phyloP scores from a whole-genome alignment of 35 echinoderm and acorn worm genomes.

The Patiria miniata region DNA sequence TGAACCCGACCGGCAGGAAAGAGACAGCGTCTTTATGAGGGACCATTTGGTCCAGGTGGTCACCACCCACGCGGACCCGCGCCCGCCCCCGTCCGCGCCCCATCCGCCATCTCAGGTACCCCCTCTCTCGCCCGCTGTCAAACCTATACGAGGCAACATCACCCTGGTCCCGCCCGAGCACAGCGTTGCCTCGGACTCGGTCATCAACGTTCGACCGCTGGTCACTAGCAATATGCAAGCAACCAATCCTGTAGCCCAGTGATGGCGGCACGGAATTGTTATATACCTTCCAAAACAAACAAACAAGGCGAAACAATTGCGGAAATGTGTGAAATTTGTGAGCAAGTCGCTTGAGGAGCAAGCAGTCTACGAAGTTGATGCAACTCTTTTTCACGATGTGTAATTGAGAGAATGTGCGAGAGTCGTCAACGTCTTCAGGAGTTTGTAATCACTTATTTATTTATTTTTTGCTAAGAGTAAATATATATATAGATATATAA shows the following conservation, averaged over 20 bases:
- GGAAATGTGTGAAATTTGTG: too few relatives aligned
- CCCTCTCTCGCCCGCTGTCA: neutral
- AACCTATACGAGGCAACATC: conserved; percentile 3
- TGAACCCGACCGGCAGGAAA: neutral
- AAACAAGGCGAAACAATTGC: too few relatives aligned
- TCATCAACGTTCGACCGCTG: neutral
- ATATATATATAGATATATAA: too few relatives aligned
- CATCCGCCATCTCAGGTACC: neutral
- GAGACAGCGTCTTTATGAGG: neutral
- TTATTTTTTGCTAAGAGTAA: too few relatives aligned
- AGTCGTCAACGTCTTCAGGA: too few relatives aligned
- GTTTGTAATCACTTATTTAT: too few relatives aligned
- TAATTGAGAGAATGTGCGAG: too few relatives aligned
- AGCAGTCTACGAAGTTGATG: too few relatives aligned
- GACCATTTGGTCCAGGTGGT: neutral
- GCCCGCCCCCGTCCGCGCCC: neutral
- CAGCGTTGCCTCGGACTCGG: neutral
- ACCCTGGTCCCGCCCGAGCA: neutral
- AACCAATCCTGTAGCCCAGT: neutral
- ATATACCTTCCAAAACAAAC: too few relatives aligned
- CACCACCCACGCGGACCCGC: neutral
- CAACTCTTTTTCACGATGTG: too few relatives aligned
- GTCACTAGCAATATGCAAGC: conserved; percentile 30
- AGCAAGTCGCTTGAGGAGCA: too few relatives aligned
- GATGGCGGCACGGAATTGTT: neutral